These are phyloP conservation scores for Lycia hirtaria DNA, from an alignment of 2,888 invertebrate genomes.

Conservation along the genomic window DNA sequence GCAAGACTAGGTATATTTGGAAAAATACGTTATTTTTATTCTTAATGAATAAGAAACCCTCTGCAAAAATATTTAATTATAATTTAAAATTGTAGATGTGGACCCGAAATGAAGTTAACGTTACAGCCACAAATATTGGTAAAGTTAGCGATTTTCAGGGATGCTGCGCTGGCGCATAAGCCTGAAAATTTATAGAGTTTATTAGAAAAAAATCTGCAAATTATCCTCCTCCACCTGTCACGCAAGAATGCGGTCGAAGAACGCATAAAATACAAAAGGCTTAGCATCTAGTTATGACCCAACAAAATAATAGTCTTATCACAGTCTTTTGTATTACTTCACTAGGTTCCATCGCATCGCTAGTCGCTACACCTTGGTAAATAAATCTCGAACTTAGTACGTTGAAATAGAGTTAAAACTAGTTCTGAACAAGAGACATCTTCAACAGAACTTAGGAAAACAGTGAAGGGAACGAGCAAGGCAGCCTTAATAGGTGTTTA, in stretches of 20 bases:
- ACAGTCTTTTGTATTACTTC: constrained; percentile 7
- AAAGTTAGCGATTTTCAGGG: too few species aligned
- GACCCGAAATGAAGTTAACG: too few species aligned
- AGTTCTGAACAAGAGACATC: constrained; percentile 3
- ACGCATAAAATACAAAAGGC: background rate
- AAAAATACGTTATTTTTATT: too few species aligned
- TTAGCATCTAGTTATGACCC: background rate
- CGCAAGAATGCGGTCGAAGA: background rate
- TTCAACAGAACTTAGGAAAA: constrained; percentile 12
- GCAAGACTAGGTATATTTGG: too few species aligned
- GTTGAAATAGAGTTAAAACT: constrained; percentile 7
- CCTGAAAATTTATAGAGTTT: too few species aligned
- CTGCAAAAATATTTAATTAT: too few species aligned
- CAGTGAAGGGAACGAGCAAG: constrained; percentile 34
- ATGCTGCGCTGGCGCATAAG: too few species aligned
- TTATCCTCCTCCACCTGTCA: too few species aligned
- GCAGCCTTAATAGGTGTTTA: constrained; percentile 38
- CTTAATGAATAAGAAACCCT: too few species aligned
- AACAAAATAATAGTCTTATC: constrained; percentile 11
- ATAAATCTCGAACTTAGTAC: background rate
- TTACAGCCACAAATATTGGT: too few species aligned
- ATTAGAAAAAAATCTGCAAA: too few species aligned
- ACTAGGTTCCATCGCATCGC: background rate
- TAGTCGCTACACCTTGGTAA: background rate
- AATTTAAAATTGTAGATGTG: too few species aligned